phyloP scores from a whole-genome alignment of 1,140 invertebrate genomes.

The Saxidomus purpurata region DNA sequence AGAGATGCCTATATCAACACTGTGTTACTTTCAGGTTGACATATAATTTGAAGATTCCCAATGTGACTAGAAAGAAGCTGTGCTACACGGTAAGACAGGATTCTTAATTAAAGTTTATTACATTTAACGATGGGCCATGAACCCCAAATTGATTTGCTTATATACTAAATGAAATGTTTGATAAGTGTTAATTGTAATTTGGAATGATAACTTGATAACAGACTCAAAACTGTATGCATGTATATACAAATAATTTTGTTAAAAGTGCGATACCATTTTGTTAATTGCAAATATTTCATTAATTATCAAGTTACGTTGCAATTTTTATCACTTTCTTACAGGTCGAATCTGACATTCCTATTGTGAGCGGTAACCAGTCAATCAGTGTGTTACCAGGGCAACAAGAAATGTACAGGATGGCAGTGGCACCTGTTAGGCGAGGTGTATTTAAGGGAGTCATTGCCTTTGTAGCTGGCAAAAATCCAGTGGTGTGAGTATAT shows the following conservation, averaged over 20 bases:
- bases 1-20: too few relatives aligned
- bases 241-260: too few relatives aligned
- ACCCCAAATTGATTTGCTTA: too few relatives aligned
- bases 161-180: too few relatives aligned
- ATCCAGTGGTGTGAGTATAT: conserved; percentile 81
- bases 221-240: too few relatives aligned
- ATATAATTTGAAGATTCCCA: conserved; percentile 82
- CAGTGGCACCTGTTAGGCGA: conserved; percentile 77
- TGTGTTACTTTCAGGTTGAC: conserved; percentile 74
- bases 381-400: conserved; percentile 82
- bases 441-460: conserved; percentile 84
- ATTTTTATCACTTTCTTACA: conserved; percentile 54
- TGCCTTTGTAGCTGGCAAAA: conserved; percentile 83
- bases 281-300: too few relatives aligned
- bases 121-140: too few relatives aligned
- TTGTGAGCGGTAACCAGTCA: conserved; percentile 81
- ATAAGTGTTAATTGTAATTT: too few relatives aligned
- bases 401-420: conserved; percentile 80
- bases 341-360: conserved; percentile 84
- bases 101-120: too few relatives aligned
- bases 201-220: too few relatives aligned
- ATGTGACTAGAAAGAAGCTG: conserved; percentile 84
- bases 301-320: too few relatives aligned
- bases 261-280: too few relatives aligned
- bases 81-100: conserved; percentile 79